Base-by-base conservation (phyloP, 2,113 vertebrate species). In the Dendrocopos noguchii region DNA sequence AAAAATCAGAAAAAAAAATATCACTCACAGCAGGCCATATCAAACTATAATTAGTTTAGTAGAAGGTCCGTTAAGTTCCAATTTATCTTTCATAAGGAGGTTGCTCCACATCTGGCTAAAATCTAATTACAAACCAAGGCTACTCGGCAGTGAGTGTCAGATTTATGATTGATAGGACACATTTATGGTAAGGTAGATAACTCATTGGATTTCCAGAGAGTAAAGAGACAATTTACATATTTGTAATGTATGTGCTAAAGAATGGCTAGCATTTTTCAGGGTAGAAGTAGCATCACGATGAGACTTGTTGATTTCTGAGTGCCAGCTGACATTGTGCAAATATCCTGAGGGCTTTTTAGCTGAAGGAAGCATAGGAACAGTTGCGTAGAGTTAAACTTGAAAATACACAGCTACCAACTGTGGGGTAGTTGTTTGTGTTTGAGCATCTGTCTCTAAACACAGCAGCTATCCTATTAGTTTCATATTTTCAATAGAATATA, bases 231-330 rank as follows among this genome's bases (percentile, higher is more conserved):
- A 80, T 77, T 50, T 50, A 50, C 20, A 50, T 50, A 47, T 50
- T 25, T 61, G 88, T 57, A 59, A 3, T 9, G 14, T 13, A 67
- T 72, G 52, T 86, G 2, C 31, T 28, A 29, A 15, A 29, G 80
- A 71, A 84, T 36, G 0, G 64, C 6, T 8, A 56, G 63, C 0
- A 0, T 17, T 82, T 82, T 68, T 46, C 47, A 78, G 57, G 11
- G 6, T 9, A 1, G 19, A 80, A 4, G 34, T 8, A 92, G 80
- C 19, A 88, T 18, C 33, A 64, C 39, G 17, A 73, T 80, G n/a
- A 91, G 15, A 63, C 27, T 17, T 50, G 29, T 7, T 47, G 16
- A 90, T 42, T 52, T 64, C 73, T 46, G 61, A 74, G 42, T 46
- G 74, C 14, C 36, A 77, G 14, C 3, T 74, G 36, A 85, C 9